Evolutionary conservation across 2,888 invertebrate species (phyloP).

Genomic region (Hecatera dysodea): DNA sequence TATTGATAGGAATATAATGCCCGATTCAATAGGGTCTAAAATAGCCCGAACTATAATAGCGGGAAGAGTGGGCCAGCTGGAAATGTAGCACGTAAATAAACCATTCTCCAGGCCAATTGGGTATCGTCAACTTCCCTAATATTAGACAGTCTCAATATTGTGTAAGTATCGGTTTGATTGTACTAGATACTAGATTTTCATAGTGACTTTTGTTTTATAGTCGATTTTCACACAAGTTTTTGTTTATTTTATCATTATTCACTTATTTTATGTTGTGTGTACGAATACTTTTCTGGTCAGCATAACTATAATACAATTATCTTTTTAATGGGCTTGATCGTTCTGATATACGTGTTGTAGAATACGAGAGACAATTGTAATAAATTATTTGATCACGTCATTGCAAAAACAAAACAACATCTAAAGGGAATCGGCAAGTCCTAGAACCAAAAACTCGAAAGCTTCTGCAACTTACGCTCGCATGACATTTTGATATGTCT

Average conservation of each 20-base stretch:
- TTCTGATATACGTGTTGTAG: no score
- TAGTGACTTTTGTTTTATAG: neutral
- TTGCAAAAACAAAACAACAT: no score
- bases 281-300: neutral
- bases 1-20: slow-evolving; percentile 13
- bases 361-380: no score
- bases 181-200: neutral
- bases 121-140: slow-evolving; percentile 26
- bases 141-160: slow-evolving; percentile 1
- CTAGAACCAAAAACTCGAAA: no score
- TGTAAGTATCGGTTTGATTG: neutral
- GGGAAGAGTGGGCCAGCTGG: neutral
- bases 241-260: neutral
- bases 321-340: no score
- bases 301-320: neutral
- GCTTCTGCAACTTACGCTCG: no score
- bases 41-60: slow-evolving; percentile 4
- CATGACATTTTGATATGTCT: no score
- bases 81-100: slow-evolving; percentile 29
- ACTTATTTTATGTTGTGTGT: no score
- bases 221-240: neutral
- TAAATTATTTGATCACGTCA: no score
- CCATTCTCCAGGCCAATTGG: slow-evolving; percentile 35
- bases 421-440: no score
- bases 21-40: slow-evolving; percentile 7